Percentiles rank a stretch among this genome's conserved stretches.
Conservation (phyloP, 2,113 vertebrate genomes). For the Alouatta palliata region DNA sequence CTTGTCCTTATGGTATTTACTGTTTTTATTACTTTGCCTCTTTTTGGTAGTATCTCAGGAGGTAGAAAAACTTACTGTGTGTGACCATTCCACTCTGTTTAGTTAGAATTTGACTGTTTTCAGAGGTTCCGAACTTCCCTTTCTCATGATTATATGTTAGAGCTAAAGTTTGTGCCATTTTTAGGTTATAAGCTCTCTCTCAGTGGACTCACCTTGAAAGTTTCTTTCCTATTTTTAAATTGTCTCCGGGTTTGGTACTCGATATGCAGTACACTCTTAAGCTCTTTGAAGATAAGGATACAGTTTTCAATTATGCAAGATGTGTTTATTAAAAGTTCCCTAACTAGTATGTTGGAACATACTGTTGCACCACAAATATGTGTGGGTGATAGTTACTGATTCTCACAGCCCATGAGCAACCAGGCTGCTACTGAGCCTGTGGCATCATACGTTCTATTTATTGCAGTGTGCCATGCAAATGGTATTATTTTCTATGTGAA, state of each 20-base stretch:
- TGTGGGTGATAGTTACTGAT: background rate
- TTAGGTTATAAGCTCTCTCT: background rate
- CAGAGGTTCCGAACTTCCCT: background rate
- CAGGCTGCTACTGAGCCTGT: background rate
- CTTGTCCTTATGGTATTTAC: background rate
- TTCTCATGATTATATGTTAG: background rate
- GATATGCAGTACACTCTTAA: background rate
- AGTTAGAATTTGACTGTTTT: background rate
- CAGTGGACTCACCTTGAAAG: background rate
- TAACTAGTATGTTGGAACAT: background rate
- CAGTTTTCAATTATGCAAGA: background rate
- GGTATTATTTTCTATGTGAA: background rate
- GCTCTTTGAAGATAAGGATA: background rate
- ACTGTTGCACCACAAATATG: too few relatives aligned
- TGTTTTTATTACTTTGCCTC: background rate
- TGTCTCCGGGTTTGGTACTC: background rate
- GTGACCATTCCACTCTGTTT: background rate
- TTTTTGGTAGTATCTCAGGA: background rate
- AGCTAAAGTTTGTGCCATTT: background rate
- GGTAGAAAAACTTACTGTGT: background rate
- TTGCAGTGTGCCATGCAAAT: background rate
- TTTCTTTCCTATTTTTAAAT: background rate
- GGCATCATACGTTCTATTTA: background rate
- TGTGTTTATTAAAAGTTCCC: background rate
- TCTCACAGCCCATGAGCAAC: background rate